Evolutionary conservation across 2,888 invertebrate genomes (phyloP).

Genomic region (Brachyopa scutellaris): DNA sequence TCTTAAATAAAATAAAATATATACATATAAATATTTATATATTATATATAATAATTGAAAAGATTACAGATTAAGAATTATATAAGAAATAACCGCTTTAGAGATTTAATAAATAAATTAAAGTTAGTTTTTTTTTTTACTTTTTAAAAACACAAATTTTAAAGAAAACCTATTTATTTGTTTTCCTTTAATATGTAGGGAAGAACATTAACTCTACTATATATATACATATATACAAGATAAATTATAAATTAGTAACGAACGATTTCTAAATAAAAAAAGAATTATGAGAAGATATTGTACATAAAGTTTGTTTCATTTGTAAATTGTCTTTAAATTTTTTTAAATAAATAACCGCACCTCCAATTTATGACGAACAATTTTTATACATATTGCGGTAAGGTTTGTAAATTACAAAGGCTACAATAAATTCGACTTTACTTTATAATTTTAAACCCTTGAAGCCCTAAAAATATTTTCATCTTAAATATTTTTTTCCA

Average conservation of each 20-base stretch:
- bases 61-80: slow-evolving; percentile 66
- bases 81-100: slow-evolving; percentile 75
- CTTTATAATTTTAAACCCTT: slow-evolving; percentile 8
- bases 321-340: not conserved
- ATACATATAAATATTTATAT: slow-evolving; percentile 76
- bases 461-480: slow-evolving; percentile 23
- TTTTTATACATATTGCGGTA: not conserved
- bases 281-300: slow-evolving; percentile 42
- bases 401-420: slow-evolving; percentile 23
- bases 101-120: slow-evolving; percentile 74
- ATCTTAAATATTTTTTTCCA: not conserved
- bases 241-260: slow-evolving; percentile 56
- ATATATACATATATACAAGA: slow-evolving; percentile 58
- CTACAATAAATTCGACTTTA: not conserved
- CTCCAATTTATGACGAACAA: not conserved
- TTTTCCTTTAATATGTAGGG: slow-evolving; percentile 40
- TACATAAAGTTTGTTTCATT: slow-evolving; percentile 56
- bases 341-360: not conserved
- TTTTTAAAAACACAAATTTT: slow-evolving; percentile 48
- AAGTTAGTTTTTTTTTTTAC: slow-evolving; percentile 66
- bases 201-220: slow-evolving; percentile 41
- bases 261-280: slow-evolving; percentile 62
- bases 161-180: slow-evolving; percentile 67
- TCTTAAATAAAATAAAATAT: slow-evolving; percentile 81
- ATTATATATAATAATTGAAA: slow-evolving; percentile 72